Percentiles rank a stretch among this genome's conserved stretches.
Conservation (phyloP, 2,888 invertebrate genomes). For the Eilema caniola region DNA sequence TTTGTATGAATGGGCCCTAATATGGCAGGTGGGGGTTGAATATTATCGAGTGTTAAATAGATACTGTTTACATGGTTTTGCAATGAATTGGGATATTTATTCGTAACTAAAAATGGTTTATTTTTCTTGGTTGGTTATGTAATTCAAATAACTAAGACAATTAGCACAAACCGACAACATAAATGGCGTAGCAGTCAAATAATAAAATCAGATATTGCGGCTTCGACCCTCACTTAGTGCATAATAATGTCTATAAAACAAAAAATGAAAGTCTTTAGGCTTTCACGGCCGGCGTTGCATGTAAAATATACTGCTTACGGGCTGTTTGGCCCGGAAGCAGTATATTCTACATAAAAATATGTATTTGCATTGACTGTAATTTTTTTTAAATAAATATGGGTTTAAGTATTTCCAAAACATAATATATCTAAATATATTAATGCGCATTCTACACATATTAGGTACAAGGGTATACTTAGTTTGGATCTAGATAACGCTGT, state of each 20-base stretch:
- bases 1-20: constrained; percentile 40
- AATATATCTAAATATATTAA: too few species aligned
- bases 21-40: constrained; percentile 23
- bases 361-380: neutral
- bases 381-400: too few species aligned
- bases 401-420: too few species aligned
- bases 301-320: too few species aligned
- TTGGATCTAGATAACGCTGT: too few species aligned
- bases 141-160: too few species aligned
- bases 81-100: neutral
- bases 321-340: too few species aligned
- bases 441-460: too few species aligned
- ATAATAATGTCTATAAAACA: neutral
- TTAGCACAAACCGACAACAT: neutral
- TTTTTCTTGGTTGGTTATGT: neutral
- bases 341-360: neutral
- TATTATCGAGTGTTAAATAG: constrained; percentile 5
- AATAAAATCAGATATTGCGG: neutral
- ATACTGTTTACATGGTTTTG: neutral
- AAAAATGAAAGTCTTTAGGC: too few species aligned
- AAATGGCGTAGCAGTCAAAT: neutral
- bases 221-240: too few species aligned
- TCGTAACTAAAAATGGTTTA: neutral
- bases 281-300: too few species aligned
- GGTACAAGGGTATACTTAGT: too few species aligned